These are phyloP conservation scores for Tylochromis polylepis DNA, from an alignment of 2,113 vertebrate species.

Conservation along the genomic window DNA sequence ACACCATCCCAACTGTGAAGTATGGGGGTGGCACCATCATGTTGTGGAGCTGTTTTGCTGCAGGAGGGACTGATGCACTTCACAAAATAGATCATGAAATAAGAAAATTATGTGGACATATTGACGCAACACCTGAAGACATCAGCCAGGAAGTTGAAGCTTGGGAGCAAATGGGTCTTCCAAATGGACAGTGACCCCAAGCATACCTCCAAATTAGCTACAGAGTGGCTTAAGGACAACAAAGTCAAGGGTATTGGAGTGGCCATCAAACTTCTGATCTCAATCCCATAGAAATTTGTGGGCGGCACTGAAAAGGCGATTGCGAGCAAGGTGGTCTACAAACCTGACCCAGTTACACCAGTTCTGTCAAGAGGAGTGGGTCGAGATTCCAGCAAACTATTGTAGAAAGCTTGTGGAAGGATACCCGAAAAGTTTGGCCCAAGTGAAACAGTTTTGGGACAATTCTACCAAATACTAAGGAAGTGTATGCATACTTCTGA, in stretches of 20 bases:
- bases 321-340: neutral
- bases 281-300: neutral
- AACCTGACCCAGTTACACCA: neutral
- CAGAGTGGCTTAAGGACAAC: neutral
- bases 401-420: accelerated
- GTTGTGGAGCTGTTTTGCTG: neutral
- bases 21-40: neutral
- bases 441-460: neutral
- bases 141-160: neutral
- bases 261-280: neutral
- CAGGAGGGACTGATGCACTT: neutral
- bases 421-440: neutral
- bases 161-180: neutral
- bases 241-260: neutral
- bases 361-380: neutral
- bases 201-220: neutral
- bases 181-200: neutral
- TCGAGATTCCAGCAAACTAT: neutral
- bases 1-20: neutral
- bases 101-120: no score
- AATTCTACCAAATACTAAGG: neutral
- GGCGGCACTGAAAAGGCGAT: neutral
- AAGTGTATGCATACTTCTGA: neutral
- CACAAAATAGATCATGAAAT: no score
- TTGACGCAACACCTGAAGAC: no score